Evolutionary conservation across 2,888 invertebrate genomes (phyloP).

Genomic region (Apomyelois bistriatella): DNA sequence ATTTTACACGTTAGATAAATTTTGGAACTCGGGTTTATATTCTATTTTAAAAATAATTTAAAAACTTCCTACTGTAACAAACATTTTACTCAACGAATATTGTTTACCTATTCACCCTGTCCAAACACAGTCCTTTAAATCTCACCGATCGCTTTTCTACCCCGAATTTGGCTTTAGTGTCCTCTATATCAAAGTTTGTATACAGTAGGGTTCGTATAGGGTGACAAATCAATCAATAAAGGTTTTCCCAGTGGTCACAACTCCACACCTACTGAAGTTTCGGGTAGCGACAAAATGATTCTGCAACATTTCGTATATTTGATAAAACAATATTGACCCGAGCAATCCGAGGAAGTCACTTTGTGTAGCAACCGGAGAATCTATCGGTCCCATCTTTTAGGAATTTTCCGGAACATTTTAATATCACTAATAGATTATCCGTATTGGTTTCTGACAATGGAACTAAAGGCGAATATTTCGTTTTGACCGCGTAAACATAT

Average conservation of each 20-base stretch:
- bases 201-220: conserved; percentile 12
- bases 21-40: too few species aligned
- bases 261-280: conserved; percentile 15
- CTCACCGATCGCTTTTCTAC: conserved; percentile 13
- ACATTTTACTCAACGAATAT: conserved; percentile 1
- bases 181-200: conserved; percentile 14
- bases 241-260: conserved; percentile 16
- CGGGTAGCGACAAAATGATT: conserved; percentile 13
- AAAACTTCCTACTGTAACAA: neutral
- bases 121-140: conserved; percentile 15
- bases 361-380: conserved; percentile 38
- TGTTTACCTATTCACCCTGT: conserved; percentile 13
- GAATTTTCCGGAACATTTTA: conserved; percentile 52
- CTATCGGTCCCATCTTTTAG: conserved; percentile 38
- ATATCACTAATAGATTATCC: conserved; percentile 73
- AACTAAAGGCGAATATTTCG: conserved; percentile 36
- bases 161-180: conserved; percentile 14
- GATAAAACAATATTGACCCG: conserved; percentile 34
- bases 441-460: conserved; percentile 64
- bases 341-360: conserved; percentile 28
- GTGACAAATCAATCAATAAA: conserved; percentile 17
- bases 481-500: conserved; percentile 67
- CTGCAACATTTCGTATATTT: conserved; percentile 11
- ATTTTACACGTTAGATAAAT: neutral
- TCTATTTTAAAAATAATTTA: conserved; percentile 1